A percentile compares a stretch with the other conserved stretches of the same genome.
Conservation (phyloP, 1,140 invertebrate genomes). For the Aphelinus atriplicis region DNA sequence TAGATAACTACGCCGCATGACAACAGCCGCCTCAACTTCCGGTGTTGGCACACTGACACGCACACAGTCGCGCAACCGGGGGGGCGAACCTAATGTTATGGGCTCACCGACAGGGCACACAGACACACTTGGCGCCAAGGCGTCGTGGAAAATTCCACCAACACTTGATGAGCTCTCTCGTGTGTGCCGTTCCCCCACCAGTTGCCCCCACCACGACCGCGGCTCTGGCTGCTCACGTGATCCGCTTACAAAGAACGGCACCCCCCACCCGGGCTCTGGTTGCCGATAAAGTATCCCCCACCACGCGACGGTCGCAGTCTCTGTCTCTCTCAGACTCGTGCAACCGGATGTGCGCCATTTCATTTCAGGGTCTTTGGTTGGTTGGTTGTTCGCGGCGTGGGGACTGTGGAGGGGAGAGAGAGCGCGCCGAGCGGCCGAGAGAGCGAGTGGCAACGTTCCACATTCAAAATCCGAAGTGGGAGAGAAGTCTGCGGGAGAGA, state of each 20-base stretch:
- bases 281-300: constrained; percentile 15
- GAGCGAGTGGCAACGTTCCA: constrained; percentile 60
- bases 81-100: background rate
- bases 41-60: constrained; percentile 24
- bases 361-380: too few species aligned
- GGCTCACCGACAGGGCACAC: background rate
- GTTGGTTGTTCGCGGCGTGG: too few species aligned
- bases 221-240: too few species aligned
- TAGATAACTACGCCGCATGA: too few species aligned
- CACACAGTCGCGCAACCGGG: background rate
- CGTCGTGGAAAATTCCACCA: constrained; percentile 60
- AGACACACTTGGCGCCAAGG: constrained; percentile 35
- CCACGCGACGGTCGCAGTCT: constrained; percentile 1
- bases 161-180: too few species aligned
- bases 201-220: too few species aligned
- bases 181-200: too few species aligned
- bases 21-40: constrained; percentile 38
- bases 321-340: constrained; percentile 21
- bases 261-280: constrained; percentile 35
- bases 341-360: constrained; percentile 60
- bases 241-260: background rate
- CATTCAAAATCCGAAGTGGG: constrained; percentile 51
- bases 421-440: background rate
- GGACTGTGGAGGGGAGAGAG: constrained; percentile 23
- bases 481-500: constrained; percentile 22